Base-by-base conservation (phyloP, 2,797 vertebrate species). In the Chlorospingus semifuscus region DNA sequence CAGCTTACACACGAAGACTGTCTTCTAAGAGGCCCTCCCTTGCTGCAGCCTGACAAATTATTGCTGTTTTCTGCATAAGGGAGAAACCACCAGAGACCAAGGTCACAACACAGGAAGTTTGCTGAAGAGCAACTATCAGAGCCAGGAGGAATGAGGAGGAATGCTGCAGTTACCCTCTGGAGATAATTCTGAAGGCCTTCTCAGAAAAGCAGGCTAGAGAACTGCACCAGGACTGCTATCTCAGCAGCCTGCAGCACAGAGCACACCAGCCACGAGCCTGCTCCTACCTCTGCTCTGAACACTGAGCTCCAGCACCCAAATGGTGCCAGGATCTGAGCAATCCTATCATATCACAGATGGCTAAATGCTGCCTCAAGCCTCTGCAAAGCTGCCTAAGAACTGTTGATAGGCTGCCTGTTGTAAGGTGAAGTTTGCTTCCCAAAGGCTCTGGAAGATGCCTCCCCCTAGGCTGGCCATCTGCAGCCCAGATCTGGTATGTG, bases 31-130 rank as follows among this genome's bases (percentile, higher is more conserved):
- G 41, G 21, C 27, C 4, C 22, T 78, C 14, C 46, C 42, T 66
- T 64, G 29, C 46, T 57, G 49, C 88, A 79, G 53, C 29, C 70
- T 41, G 82, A 74, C 66, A 84, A 75, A 70, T 37, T 10, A 34
- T 49, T 86, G 57, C n/a, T 68, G 15, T 49, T 66, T 79, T 63
- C 66, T 66, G 15, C 52, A 20, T 18, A n/a, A 93, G 17, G 14
- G 22, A 94, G 34, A 89, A 93, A 49, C 46, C 23, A 49, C 6
- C 19, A 76, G 75, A 83, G 29, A 68, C 34, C 59, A 94, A 91
- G 83, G 80, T 69, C 81, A 92, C 63, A 87, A 36, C 32, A 36
- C 19, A 34, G 49, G 39, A 92, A 91, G 57, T 52, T 61, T 65
- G 69, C 34, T 37, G 42, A 78, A 72, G 42, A 85, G 16, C 0